phyloP scores from a whole-genome alignment of 2,113 vertebrate species.

The Trogon surrucura region DNA sequence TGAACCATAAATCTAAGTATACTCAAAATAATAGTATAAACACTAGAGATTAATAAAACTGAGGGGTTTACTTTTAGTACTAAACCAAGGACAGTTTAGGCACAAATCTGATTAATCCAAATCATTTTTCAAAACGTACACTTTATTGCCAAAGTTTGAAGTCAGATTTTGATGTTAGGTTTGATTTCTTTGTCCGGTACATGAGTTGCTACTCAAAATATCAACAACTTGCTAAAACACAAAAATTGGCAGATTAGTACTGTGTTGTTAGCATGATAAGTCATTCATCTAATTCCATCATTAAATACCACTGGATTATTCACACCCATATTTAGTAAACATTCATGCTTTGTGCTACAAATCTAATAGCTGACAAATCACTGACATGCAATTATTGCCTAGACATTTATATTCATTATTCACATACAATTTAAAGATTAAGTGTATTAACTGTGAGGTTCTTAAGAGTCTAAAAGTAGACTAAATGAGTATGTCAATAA shows the following conservation, averaged over 20 bases:
- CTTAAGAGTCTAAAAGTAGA: background rate
- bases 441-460: background rate
- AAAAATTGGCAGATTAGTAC: background rate
- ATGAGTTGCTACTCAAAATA: background rate
- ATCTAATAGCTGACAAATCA: background rate
- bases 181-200: background rate
- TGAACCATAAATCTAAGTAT: background rate
- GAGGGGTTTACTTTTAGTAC: background rate
- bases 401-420: background rate
- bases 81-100: background rate
- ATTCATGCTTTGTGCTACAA: background rate
- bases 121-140: background rate
- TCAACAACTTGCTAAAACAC: background rate
- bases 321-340: background rate
- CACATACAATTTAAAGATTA: background rate
- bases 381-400: background rate
- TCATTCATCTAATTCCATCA: background rate
- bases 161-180: background rate
- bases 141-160: background rate
- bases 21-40: background rate
- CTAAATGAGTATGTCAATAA: background rate
- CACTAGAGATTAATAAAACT: background rate
- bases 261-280: background rate
- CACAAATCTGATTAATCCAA: background rate
- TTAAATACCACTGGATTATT: background rate